Conservation (phyloP, 2,888 invertebrate genomes). For the Piscicola geometra region DNA sequence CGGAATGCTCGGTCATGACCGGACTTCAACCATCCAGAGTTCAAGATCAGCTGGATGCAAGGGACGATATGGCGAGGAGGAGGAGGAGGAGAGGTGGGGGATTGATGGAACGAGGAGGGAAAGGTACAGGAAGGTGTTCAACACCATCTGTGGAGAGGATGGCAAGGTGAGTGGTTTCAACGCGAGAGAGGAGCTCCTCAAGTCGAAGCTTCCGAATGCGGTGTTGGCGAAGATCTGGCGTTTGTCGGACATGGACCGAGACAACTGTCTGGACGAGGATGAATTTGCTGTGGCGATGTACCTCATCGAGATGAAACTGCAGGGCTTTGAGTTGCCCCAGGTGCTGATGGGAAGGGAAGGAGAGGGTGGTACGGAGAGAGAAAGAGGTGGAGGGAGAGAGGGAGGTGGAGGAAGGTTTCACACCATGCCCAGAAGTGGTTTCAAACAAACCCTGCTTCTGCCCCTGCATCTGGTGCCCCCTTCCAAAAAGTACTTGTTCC, state of each 20-base stretch:
- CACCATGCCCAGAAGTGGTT: neutral
- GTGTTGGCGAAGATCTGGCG: slow-evolving; percentile 30
- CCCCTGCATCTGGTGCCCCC: slow-evolving; percentile 31
- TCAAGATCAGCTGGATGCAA: neutral
- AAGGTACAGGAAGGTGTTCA: slow-evolving; percentile 14
- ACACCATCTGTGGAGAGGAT: slow-evolving; percentile 14
- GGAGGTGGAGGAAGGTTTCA: no score
- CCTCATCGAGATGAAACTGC: slow-evolving; percentile 25
- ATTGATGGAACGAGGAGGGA: neutral
- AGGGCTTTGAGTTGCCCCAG: slow-evolving; percentile 29
- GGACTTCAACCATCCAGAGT: neutral
- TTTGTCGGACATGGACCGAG: slow-evolving; percentile 29
- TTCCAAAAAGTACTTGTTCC: slow-evolving; percentile 18
- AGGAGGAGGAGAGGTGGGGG: slow-evolving; percentile 19
- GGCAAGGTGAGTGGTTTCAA: slow-evolving; percentile 18
- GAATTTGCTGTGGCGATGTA: slow-evolving; percentile 30
- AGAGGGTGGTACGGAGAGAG: no score
- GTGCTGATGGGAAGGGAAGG: no score
- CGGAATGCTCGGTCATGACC: neutral
- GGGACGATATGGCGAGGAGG: no score
- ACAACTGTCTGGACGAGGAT: slow-evolving; percentile 26
- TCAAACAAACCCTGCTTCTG: neutral
- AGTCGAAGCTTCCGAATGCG: slow-evolving; percentile 24
- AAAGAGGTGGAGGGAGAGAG: no score
- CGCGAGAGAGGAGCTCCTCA: slow-evolving; percentile 25